Percentiles rank a stretch among this genome's conserved stretches.
Conservation (phyloP, 2,113 vertebrate genomes). For the Tachysurus vachellii region DNA sequence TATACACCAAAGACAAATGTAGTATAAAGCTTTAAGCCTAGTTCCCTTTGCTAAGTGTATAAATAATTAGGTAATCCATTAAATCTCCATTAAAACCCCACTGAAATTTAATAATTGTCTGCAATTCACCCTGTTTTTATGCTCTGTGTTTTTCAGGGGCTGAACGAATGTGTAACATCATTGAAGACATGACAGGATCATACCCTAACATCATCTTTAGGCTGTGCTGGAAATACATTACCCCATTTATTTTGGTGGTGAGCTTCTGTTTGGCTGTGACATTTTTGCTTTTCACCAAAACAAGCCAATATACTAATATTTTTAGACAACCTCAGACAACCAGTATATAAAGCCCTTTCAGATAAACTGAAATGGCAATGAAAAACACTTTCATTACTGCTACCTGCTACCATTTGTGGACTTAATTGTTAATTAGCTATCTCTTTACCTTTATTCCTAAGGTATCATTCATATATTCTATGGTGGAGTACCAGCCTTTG, state of each 20-base stretch:
- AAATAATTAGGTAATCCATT: not conserved
- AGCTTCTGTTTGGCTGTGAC: slow-evolving; percentile 39
- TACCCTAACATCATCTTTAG: slow-evolving; percentile 62
- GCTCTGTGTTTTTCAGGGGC: slow-evolving; percentile 57
- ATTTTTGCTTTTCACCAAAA: not conserved
- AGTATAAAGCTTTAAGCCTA: not conserved
- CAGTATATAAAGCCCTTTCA: not conserved
- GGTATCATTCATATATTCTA: slow-evolving; percentile 53
- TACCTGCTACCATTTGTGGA: not conserved
- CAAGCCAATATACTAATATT: not conserved
- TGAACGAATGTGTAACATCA: slow-evolving; percentile 60
- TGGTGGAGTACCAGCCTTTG: slow-evolving; percentile 59
- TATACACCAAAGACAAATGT: not conserved
- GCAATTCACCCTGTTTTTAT: not conserved
- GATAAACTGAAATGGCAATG: not conserved
- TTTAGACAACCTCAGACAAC: too few relatives aligned
- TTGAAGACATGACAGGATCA: slow-evolving; percentile 72
- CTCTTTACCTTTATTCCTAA: slow-evolving; percentile 7
- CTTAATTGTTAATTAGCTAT: not conserved
- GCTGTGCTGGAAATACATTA: slow-evolving; percentile 74
- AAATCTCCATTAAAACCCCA: not conserved
- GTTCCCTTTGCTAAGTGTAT: not conserved
- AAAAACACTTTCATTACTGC: not conserved
- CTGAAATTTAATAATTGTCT: not conserved
- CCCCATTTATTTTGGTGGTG: slow-evolving; percentile 70